Percentiles rank a stretch among this genome's conserved stretches.
Evolutionary conservation across 2,113 vertebrate genomes (phyloP).

Genomic region (Oncorhynchus nerka): DNA sequence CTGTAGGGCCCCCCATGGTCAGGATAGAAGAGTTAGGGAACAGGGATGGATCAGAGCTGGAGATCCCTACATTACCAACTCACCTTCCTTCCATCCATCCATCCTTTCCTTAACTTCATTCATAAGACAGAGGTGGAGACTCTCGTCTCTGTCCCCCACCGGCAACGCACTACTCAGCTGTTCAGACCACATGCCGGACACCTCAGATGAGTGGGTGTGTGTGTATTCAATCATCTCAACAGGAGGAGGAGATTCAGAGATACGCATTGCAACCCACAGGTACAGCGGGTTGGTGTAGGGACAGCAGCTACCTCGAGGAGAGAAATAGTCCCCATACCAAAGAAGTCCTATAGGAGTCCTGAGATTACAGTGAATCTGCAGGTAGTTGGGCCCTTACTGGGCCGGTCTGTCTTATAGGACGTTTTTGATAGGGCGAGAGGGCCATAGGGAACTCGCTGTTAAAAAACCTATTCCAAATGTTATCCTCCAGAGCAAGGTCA

Average conservation of each 20-base stretch:
- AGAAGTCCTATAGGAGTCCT: conserved; percentile 63
- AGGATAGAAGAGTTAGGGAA: conserved; percentile 29
- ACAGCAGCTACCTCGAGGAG: conserved; percentile 35
- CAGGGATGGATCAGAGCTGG: too few species aligned
- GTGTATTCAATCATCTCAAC: conserved; percentile 1
- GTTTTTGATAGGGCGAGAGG: conserved; percentile 52
- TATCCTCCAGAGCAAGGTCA: conserved; percentile 2
- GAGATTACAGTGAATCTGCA: conserved; percentile 55
- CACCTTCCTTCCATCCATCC: conserved; percentile 48
- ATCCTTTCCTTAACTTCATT: background rate
- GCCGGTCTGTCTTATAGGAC: conserved; percentile 56
- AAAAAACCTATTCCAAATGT: background rate
- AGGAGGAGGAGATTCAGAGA: conserved; percentile 26
- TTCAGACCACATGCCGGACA: conserved; percentile 48
- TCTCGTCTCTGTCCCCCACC: conserved; percentile 18
- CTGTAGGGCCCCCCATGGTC: conserved; percentile 28
- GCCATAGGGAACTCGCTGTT: background rate
- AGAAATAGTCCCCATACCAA: conserved; percentile 32
- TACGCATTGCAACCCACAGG: conserved; percentile 12
- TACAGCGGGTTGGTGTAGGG: conserved; percentile 45
- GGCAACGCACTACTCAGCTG: conserved; percentile 36
- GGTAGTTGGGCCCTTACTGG: conserved; percentile 44
- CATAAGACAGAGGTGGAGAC: conserved; percentile 18
- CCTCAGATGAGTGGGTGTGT: conserved; percentile 1
- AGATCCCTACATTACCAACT: conserved; percentile 46